Evolutionary conservation across 2,797 vertebrate genomes (phyloP).

Genomic region (Anas acuta): DNA sequence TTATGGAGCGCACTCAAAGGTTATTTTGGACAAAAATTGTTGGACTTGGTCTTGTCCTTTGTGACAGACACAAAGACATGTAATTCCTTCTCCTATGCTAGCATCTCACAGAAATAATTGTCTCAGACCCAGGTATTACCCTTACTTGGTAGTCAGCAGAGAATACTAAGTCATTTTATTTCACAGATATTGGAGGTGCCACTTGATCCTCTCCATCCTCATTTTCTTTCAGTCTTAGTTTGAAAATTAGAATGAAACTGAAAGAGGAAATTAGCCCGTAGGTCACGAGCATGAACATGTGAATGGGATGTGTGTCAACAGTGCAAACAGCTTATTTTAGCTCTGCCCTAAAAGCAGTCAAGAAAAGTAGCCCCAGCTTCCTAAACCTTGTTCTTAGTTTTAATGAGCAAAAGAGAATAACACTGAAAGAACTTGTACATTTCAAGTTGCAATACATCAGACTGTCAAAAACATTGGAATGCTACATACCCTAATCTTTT

Average conservation of each 20-base stretch:
- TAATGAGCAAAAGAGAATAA: constrained; percentile 75
- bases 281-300: not conserved
- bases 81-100: not conserved
- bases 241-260: constrained; percentile 51
- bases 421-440: constrained; percentile 64
- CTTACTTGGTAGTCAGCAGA: not conserved
- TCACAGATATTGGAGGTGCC: not conserved
- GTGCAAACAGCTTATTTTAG: constrained; percentile 28
- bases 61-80: not conserved
- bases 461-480: constrained; percentile 73
- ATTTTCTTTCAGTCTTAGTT: not conserved
- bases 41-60: not conserved
- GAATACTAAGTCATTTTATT: not conserved
- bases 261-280: constrained; percentile 41
- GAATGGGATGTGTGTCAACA: constrained; percentile 37
- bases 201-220: not conserved
- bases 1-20: fast-evolving
- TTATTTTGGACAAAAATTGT: not conserved
- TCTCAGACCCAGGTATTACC: not conserved
- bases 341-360: constrained; percentile 45
- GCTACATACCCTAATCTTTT: constrained; percentile 67
- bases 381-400: constrained; percentile 58
- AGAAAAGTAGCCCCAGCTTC: constrained; percentile 23
- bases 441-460: constrained; percentile 75
- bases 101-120: not conserved